Base-by-base conservation (phyloP, 1,140 invertebrate species). In the Gryllus bimaculatus region DNA sequence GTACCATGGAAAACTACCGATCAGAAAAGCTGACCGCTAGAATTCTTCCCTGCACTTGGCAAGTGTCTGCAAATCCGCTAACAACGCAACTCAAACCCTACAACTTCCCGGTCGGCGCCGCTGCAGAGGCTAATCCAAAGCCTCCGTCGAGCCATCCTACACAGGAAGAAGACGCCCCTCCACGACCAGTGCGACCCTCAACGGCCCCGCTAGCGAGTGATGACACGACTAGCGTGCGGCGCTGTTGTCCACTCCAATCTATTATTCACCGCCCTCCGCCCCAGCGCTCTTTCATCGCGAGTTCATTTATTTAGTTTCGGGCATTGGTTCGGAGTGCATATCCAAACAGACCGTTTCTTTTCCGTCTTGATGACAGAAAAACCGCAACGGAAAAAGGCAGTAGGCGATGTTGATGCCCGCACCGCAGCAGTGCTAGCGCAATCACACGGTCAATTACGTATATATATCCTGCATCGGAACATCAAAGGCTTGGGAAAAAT, bases 281-380 rank as follows among this genome's bases (percentile, higher is more conserved):
- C 54, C 2, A 7, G 18, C 54, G 54, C 54, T 66, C 54, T 66
- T 66, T 66, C 54, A 66, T 66, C 54, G 54, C 54, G 54, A 1
- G 10, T 66, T 66, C 54, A 66, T 66, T 66, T 66, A 66, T 66
- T 66, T 66, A 66, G 54, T 66, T 66, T 66, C 54, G 54, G 10
- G 18, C 54, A 18, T 18, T 18, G 54, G 54, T 66, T 66, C 54
- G 18, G 54, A 39, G 54, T 18, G 18, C 54, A 18, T 66, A 66
- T 13, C 54, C 54, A 66, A 66, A 66, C 54, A 66, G 54, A 13
- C 54, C 54, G 54, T 66, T 66, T 66, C 54, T 66, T 66, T 66
- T 66, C 54, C 54, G 54, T 66, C 54, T 66, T 66, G 54, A 66
- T 66, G 54, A 66, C 54, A 66, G 54, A 66, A 66, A 66, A 66